These are phyloP conservation scores for Aphelinus atriplicis DNA, from an alignment of 1,140 invertebrate species.

Conservation along the genomic window DNA sequence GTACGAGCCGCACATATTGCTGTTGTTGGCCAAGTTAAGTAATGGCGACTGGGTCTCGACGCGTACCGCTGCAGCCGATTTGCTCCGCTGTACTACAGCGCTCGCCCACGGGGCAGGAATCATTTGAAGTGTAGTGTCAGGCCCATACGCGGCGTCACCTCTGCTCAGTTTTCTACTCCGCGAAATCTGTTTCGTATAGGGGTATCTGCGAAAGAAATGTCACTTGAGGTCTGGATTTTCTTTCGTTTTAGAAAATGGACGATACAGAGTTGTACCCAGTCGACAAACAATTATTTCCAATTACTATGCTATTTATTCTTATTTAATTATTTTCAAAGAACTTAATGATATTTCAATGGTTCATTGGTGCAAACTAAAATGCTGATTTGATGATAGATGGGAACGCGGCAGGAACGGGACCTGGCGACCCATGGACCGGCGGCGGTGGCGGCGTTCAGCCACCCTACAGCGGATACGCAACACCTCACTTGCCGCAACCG, in stretches of 20 bases:
- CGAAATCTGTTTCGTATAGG: no score
- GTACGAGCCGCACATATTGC: conserved; percentile 59
- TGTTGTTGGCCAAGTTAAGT: conserved; percentile 62
- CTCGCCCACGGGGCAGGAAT: no score
- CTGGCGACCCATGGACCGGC: conserved; percentile 62
- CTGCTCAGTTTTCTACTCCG: no score
- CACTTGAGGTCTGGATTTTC: no score
- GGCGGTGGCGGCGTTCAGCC: conserved; percentile 62
- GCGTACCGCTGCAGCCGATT: not conserved
- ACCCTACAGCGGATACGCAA: conserved; percentile 64
- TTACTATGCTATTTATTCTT: no score
- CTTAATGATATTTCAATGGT: not conserved
- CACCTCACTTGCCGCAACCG: conserved; percentile 63
- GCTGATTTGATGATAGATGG: conserved; percentile 56
- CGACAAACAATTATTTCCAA: no score
- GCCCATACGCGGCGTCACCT: no score
- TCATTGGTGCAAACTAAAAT: conserved; percentile 32
- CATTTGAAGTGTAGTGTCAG: no score
- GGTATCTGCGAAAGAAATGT: no score
- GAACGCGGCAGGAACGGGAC: conserved; percentile 62
- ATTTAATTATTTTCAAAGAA: no score
- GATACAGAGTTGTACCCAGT: not conserved
- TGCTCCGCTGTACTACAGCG: no score
- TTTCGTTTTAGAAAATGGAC: no score
- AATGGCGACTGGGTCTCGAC: conserved; percentile 36